These are phyloP conservation scores for Mormyrus iriodes DNA, from an alignment of 2,113 vertebrate species.

Conservation along the genomic window DNA sequence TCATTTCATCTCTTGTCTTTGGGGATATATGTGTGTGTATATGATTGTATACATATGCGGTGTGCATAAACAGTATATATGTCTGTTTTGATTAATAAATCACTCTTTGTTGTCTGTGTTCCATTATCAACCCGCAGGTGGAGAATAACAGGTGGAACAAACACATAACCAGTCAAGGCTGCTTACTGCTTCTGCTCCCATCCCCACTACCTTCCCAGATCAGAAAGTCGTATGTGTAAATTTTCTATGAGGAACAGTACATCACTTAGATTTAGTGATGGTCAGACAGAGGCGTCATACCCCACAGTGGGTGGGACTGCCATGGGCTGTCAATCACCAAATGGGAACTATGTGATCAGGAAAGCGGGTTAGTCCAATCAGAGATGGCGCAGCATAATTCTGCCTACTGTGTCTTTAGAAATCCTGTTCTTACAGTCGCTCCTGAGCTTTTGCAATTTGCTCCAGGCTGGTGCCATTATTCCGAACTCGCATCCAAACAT, in stretches of 20 bases:
- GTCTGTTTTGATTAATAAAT: not conserved
- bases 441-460: slow-evolving; percentile 9
- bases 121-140: not conserved
- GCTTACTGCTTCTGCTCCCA: not conserved
- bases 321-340: not conserved
- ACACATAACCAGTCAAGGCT: not conserved
- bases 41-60: not conserved
- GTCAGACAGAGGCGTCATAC: not conserved
- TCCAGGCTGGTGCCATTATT: slow-evolving; percentile 8
- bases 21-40: not conserved
- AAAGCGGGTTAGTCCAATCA: not conserved
- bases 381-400: not conserved
- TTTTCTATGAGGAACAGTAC: not conserved
- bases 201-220: not conserved
- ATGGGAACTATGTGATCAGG: not conserved
- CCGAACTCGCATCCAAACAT: not conserved
- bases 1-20: not conserved
- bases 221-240: not conserved
- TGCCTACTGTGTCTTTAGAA: not conserved
- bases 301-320: not conserved
- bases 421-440: not conserved
- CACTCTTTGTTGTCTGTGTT: not conserved
- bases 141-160: not conserved
- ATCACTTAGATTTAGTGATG: not conserved
- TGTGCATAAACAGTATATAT: not conserved